Conservation (phyloP, 2,113 vertebrate species). For the Trachemys scripta region DNA sequence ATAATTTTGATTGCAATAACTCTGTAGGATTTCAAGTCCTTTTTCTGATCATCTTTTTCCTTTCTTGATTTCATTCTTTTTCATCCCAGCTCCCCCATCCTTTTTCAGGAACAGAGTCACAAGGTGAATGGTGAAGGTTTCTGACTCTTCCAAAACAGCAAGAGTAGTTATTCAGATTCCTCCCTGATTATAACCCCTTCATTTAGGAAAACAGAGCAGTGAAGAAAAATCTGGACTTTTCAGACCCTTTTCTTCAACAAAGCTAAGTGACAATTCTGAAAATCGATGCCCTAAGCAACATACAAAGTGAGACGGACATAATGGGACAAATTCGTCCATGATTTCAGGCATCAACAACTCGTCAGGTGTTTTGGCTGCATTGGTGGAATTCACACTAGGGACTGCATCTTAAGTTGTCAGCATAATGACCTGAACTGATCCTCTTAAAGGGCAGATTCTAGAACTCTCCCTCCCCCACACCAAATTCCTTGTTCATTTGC, state of each 20-base stretch:
- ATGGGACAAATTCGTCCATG: too few species aligned
- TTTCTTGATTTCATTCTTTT: not conserved
- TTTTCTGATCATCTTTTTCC: not conserved
- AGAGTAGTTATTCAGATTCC: not conserved
- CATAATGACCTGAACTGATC: not conserved
- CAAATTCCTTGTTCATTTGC: conserved; percentile 21
- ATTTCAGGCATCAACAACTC: not conserved
- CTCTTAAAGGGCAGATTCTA: not conserved
- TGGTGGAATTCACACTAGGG: not conserved
- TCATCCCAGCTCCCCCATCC: not conserved
- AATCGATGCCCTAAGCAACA: not conserved
- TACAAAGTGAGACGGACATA: not conserved
- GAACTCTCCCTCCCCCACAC: not conserved
- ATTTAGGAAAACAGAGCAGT: not conserved
- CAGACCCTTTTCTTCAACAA: not conserved
- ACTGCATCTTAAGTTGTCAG: not conserved
- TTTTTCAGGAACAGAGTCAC: not conserved
- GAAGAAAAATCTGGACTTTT: not conserved
- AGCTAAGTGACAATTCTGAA: not conserved
- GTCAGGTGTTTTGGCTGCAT: not conserved
- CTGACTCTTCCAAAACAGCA: not conserved
- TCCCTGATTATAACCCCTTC: not conserved
- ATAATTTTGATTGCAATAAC: not conserved
- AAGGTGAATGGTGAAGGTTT: not conserved
- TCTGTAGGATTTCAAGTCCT: not conserved